Conservation (phyloP, 2,888 invertebrate genomes). For the Palloptera scutellata region DNA sequence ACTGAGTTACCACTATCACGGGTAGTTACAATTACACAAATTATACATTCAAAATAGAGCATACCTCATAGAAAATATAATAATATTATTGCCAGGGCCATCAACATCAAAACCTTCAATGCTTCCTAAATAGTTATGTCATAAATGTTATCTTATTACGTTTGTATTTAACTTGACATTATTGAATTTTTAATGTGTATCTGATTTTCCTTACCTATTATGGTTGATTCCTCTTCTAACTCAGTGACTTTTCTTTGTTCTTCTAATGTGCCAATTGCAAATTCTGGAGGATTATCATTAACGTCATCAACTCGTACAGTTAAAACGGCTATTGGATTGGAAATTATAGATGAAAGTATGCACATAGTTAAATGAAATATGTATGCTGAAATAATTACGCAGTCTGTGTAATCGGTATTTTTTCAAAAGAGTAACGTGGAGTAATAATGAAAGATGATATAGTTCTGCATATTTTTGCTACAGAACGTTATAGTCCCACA, state of each 20-base stretch:
- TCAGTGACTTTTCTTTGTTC: conserved; percentile 67
- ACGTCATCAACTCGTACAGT: conserved; percentile 70
- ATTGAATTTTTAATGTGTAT: no score
- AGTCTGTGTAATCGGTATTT: conserved; percentile 5
- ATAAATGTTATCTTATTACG: no score
- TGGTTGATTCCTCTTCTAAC: conserved; percentile 63
- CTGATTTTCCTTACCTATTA: conserved; percentile 65
- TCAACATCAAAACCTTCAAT: conserved; percentile 71
- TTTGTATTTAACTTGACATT: no score
- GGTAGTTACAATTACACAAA: conserved; percentile 44
- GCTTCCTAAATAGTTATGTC: conserved; percentile 54
- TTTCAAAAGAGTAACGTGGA: background rate
- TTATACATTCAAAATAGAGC: no score
- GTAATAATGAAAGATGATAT: background rate
- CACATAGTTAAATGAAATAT: background rate
- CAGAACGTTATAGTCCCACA: no score
- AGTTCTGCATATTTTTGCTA: no score
- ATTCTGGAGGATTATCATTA: conserved; percentile 72
- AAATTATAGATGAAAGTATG: background rate
- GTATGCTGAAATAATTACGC: background rate
- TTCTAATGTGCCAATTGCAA: conserved; percentile 64
- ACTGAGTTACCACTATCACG: conserved; percentile 6
- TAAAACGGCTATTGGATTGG: conserved; percentile 65
- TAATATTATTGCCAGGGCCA: conserved; percentile 68
- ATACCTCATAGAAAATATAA: conserved; percentile 69